Evolutionary conservation across 2,888 invertebrate genomes (phyloP).

Genomic region (Agrilus cyanescens): DNA sequence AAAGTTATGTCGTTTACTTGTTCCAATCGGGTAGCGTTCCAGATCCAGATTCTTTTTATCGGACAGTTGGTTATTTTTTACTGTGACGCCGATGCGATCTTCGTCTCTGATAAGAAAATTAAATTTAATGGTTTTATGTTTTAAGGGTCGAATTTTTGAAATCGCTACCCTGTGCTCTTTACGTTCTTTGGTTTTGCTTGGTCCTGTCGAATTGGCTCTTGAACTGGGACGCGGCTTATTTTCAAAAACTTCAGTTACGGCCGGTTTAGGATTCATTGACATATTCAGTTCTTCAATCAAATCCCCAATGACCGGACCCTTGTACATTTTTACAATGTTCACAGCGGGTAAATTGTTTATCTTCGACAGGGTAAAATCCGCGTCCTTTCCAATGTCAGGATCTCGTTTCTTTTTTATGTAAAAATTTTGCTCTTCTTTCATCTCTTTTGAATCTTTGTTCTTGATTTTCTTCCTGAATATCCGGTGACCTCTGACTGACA

Average conservation of each 20-base stretch:
- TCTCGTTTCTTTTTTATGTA: slow-evolving; percentile 29
- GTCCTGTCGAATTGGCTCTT: slow-evolving; percentile 1
- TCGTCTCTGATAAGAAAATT: slow-evolving; percentile 28
- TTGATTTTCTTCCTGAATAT: slow-evolving; percentile 37
- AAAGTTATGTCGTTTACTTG: background rate
- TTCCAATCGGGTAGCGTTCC: background rate
- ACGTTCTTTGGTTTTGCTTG: slow-evolving; percentile 9
- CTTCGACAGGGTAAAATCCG: slow-evolving; percentile 29
- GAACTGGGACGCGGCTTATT: slow-evolving; percentile 20
- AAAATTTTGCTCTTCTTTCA: slow-evolving; percentile 15
- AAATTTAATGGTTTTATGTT: slow-evolving; percentile 23
- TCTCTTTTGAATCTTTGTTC: slow-evolving; percentile 12
- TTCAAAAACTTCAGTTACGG: slow-evolving; percentile 25
- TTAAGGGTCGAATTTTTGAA: slow-evolving; percentile 15
- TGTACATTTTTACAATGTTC: slow-evolving; percentile 34
- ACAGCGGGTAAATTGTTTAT: background rate
- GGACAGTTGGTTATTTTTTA: background rate
- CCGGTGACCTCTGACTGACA: slow-evolving; percentile 56
- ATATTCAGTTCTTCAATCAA: slow-evolving; percentile 54
- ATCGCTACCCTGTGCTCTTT: slow-evolving; percentile 28
- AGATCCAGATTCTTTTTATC: too few relatives aligned
- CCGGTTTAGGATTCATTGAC: slow-evolving; percentile 23
- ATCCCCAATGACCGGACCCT: slow-evolving; percentile 56
- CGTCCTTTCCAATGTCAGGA: slow-evolving; percentile 28
- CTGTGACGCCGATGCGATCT: background rate